Conservation (phyloP, 2,797 vertebrate species). For the Euthynnus affinis region DNA sequence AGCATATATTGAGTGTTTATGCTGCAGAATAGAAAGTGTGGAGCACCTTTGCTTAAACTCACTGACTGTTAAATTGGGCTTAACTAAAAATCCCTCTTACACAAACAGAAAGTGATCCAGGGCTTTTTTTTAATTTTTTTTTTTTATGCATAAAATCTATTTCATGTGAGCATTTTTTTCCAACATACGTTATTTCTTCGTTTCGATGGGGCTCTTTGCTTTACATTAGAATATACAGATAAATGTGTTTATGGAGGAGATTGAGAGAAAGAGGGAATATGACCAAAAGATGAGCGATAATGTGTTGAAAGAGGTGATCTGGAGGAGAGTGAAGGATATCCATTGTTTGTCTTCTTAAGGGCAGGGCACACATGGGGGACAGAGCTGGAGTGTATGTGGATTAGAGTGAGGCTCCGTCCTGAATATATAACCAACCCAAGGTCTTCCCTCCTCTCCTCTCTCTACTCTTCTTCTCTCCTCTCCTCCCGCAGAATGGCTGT, state of each 20-base stretch:
- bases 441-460: constrained; percentile 48
- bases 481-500: constrained; percentile 25
- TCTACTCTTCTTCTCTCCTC: constrained; percentile 20
- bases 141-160: constrained; percentile 51
- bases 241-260: constrained; percentile 38
- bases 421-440: constrained; percentile 83
- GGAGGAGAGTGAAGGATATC: constrained; percentile 87
- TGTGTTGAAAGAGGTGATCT: constrained; percentile 86
- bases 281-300: constrained; percentile 81
- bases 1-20: constrained; percentile 88
- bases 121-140: constrained; percentile 22
- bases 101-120: constrained; percentile 78
- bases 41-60: constrained; percentile 86
- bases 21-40: constrained; percentile 84
- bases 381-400: constrained; percentile 84
- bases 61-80: constrained; percentile 84
- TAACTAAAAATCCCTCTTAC: constrained; percentile 83
- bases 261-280: constrained; percentile 26
- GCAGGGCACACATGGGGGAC: constrained; percentile 86
- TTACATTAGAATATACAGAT: constrained; percentile 41
- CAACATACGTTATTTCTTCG: background rate
- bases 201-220: constrained; percentile 31
- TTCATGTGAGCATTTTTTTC: constrained; percentile 30
- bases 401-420: constrained; percentile 81
- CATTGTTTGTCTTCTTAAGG: constrained; percentile 89